Base-by-base conservation (phyloP, 1,140 invertebrate species). In the fruit fly (Drosophila melanogaster) region DNA sequence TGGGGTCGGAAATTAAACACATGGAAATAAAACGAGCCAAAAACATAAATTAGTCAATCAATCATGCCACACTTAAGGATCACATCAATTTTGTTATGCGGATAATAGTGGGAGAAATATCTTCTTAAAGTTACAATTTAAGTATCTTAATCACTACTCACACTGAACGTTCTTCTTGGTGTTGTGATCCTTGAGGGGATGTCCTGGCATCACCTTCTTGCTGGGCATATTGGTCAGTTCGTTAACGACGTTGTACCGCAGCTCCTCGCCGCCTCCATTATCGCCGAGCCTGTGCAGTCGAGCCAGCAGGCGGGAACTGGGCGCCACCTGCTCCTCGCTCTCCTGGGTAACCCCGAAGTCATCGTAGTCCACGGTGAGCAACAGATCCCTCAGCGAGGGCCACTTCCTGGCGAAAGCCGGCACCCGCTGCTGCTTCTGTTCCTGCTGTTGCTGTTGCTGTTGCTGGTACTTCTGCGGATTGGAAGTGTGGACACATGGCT, bases 111-210 rank as follows among this genome's bases (percentile, higher is more conserved):
- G 30, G 8, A 10, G 30, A 30, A 10, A 30, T 10, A 8, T 3
- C 8, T 17, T 7, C n/a, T 6, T 38, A 38, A n/a, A n/a, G n/a
- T 15, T 15, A 22, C 4, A 19, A 22, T 14, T 3, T 2, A 17
- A 15, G 22, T 7, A 15, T 3, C 8, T 24, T 11, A 11, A 11
- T 46, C 4, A 14, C 8, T 58, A 87, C 90, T 90, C 37, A 91
- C 90, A 91, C 67, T 91, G 90, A 22, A 90, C 86, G 75, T 91
- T 91, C 62, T 91, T 91, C 46, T 91, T 91, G 62, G 69, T 85
- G 47, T 76, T 90, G 35, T 91, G 90, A 49, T 89, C 81, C 35
- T 91, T 89, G 14, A 57, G 22, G 0, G 67, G 49, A 1, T 53
- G 35, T 35, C 51, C 40, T 30, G 76, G 49, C 12, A 69, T 26